Conservation (phyloP, 2,888 invertebrate species). For the Lasioglossum leucozonium region DNA sequence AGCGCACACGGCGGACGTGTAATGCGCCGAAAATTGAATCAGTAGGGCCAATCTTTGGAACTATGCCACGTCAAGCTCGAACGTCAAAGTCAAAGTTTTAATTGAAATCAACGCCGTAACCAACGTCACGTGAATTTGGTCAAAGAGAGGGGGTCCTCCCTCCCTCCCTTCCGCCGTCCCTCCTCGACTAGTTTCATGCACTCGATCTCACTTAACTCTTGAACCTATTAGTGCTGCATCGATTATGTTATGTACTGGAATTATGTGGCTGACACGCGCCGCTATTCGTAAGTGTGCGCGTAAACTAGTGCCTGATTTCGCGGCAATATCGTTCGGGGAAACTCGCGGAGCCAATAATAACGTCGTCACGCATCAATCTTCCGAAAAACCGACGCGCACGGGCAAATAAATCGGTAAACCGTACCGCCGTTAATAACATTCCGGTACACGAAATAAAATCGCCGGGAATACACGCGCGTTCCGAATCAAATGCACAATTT, state of each 20-base stretch:
- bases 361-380: slow-evolving; percentile 17
- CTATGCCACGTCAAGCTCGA: slow-evolving; percentile 46
- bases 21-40: slow-evolving; percentile 61
- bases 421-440: background rate
- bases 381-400: background rate
- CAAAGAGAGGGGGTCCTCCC: slow-evolving; percentile 48
- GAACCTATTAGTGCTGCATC: slow-evolving; percentile 66
- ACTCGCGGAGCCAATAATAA: slow-evolving; percentile 11
- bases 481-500: background rate
- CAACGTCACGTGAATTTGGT: slow-evolving; percentile 69
- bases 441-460: background rate
- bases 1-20: slow-evolving; percentile 1
- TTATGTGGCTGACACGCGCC: slow-evolving; percentile 54
- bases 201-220: slow-evolving; percentile 67
- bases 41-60: slow-evolving; percentile 63
- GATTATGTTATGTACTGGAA: slow-evolving; percentile 61
- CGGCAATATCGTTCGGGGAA: slow-evolving; percentile 32
- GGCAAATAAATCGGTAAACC: background rate
- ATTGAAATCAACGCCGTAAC: slow-evolving; percentile 70
- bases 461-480: background rate
- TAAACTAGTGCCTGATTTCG: slow-evolving; percentile 51
- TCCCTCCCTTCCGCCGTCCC: background rate
- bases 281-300: slow-evolving; percentile 41
- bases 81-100: slow-evolving; percentile 70
- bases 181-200: slow-evolving; percentile 59